Percentiles rank a stretch among this genome's conserved stretches.
These are phyloP conservation scores for Flabesymbios commensalis DNA, from an alignment of 2,888 invertebrate genomes.

Conservation along the genomic window DNA sequence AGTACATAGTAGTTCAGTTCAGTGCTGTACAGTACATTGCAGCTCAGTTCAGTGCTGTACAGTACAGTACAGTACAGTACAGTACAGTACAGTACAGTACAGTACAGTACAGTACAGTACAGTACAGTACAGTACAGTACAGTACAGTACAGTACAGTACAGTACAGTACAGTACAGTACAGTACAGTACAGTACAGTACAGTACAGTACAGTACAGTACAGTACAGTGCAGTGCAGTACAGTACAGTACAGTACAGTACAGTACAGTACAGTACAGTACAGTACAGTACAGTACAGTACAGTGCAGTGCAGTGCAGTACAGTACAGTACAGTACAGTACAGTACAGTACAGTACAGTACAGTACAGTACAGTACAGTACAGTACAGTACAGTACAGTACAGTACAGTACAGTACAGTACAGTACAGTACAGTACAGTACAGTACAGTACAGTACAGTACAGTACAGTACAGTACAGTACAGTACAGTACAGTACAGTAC, in stretches of 20 bases:
- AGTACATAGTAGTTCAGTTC: neutral
- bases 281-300: conserved; percentile 10
- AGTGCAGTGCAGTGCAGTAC: conserved; percentile 3
- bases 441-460: neutral
- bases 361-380: conserved; percentile 1
- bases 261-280: conserved; percentile 1
- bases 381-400: conserved; percentile 1
- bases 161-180: conserved; percentile 1
- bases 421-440: neutral
- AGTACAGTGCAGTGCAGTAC: neutral
- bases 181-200: neutral
- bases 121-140: neutral
- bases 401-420: neutral
- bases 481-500: conserved; percentile 4
- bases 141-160: conserved; percentile 1
- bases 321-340: neutral
- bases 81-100: neutral
- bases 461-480: neutral
- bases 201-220: neutral
- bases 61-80: neutral
- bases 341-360: neutral
- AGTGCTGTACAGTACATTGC: neutral
- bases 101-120: neutral
- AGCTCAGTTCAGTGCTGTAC: neutral
- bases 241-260: neutral